These are phyloP conservation scores for Oncorhynchus kisutch DNA, from an alignment of 2,113 vertebrate species.

Conservation along the genomic window DNA sequence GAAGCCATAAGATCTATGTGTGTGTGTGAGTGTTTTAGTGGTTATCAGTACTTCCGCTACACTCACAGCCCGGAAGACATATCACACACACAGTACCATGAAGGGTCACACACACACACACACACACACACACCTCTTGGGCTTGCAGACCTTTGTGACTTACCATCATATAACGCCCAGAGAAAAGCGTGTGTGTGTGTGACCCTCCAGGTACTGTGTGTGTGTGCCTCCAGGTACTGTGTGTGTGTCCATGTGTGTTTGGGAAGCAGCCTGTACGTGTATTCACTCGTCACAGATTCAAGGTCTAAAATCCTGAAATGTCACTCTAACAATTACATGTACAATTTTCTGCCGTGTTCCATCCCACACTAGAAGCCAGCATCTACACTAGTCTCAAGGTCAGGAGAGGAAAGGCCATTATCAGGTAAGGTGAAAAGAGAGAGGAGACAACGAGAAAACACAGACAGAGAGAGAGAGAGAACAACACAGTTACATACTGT, in stretches of 20 bases:
- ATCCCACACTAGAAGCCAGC: neutral
- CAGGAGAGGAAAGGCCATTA: neutral
- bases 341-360: neutral
- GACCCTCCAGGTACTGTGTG: neutral
- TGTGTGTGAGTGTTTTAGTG: neutral
- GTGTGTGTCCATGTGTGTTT: neutral
- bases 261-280: neutral
- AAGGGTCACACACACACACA: slow-evolving; percentile 1
- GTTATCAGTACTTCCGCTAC: neutral
- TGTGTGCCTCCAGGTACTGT: neutral
- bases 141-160: neutral
- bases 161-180: neutral
- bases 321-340: neutral
- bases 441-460: neutral
- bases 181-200: neutral
- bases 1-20: neutral
- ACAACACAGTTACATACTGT: no score
- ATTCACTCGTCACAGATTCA: no score
- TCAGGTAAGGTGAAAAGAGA: neutral
- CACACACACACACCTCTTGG: neutral
- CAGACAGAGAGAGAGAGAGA: slow-evolving; percentile 4
- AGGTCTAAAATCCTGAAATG: neutral
- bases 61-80: neutral
- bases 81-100: neutral
- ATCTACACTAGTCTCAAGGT: neutral